Evolutionary conservation across 2,888 invertebrate species (phyloP), one percentile per base, ranked within the genome.

Genomic region (Ernsta delagoae): DNA sequence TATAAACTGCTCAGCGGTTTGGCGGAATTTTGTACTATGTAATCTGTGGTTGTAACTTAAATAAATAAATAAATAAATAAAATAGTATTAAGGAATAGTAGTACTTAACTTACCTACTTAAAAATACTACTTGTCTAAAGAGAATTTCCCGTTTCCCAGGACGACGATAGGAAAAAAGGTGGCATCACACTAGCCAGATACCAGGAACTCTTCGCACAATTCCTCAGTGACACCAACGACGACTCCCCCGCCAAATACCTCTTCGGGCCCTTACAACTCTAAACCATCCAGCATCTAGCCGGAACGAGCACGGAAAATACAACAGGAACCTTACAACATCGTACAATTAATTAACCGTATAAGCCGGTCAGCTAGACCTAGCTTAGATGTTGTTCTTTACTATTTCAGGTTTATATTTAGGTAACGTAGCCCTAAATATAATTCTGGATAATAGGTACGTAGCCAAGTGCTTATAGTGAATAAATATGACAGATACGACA

Each of bases 131-230:
- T n/a, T n/a, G n/a, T n/a, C n/a, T n/a, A n/a, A n/a, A n/a, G n/a
- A 36, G 36, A 36, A 36, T n/a, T 45, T 50, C 12, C 7, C 12
- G 12, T 50, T 16, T 16, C 59, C 39, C 87, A 97, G 97, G 97
- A 97, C 77, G 97, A 97, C 72, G 97, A 97, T 88, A 94, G 96
- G 81, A 95, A 95, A 88, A 95, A 95, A 79, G 97, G 97, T 36
- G 97, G 97, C 4, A 89, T 97, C 59, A 96, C 96, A 3, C 84
- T 97, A 70, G 94, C 96, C 5, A 94, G 97, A 82, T 97, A 97
- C 83, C 96, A 97, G 84, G 97, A 97, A 84, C 93, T 97, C 3
- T 97, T 97, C 84, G 97, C 97, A 0, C 95, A 96, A 85, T 97
- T 96, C 90, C 94, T 97, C 71, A 97, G 97, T 34, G 96, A 97